Evolutionary conservation across 1,140 invertebrate genomes (phyloP), one percentile per base, ranked within the genome.

Genomic region (Laodelphax striatellus): DNA sequence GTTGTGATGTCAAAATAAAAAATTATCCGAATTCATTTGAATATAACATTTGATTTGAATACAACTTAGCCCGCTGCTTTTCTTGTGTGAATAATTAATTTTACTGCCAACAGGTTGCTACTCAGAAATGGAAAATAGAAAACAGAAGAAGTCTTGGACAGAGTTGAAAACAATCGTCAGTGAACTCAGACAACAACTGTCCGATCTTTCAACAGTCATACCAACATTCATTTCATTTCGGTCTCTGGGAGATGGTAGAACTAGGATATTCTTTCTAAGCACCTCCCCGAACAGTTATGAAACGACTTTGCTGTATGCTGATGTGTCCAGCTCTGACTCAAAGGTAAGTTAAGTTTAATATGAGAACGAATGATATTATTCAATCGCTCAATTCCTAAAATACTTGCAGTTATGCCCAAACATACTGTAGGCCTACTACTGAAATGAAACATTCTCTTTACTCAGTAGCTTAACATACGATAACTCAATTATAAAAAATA

Each of bases 231-330:
- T 92, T 66, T 82, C 85, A 16, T 94, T 95, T 74, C 77, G 90
- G 52, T 81, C 79, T 57, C 74, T 90, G 24, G 79, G 80, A 24
- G 87, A 88, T 75, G 87, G 86, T 53, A 82, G 84, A 59, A 86
- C 79, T 42, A 80, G 91, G 68, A 85, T 95, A 67, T 97, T 95
- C 75, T 96, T 95, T 73, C 77, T 97, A 16, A 87, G 90, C 63
- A 87, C 87, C 13, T 85, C 87, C 0, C 81, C 82, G 13, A 90
- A 89, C 67, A 85, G 86, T 19, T 87, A 90, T 80, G 92, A 95
- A 70, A 92, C 88, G 2, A 94, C 92, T 0, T 72, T 97, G 6
- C 75, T 94, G 1, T 95, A 88, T 70, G 82, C 85, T 4, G 93
- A 96, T 72, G 79, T 96, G 16, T 79, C 82, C 16, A 74, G 73